phyloP scores from a whole-genome alignment of 2,797 vertebrate genomes.

The Dendrocincla tyrannina region DNA sequence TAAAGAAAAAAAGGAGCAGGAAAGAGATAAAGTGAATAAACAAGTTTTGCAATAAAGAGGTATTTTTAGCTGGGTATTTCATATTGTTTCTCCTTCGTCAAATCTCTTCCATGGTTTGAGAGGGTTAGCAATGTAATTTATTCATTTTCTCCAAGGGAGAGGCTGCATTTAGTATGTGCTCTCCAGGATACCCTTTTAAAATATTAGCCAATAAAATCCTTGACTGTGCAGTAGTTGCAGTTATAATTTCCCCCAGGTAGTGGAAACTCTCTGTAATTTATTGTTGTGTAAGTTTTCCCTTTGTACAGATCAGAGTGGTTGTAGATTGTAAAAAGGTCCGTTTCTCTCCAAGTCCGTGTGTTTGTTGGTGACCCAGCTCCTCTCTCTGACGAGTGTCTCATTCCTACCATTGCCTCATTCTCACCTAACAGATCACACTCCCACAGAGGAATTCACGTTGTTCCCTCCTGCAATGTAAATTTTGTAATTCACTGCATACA shows the following conservation, averaged over 20 bases:
- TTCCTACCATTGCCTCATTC: background rate
- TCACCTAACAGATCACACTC: background rate
- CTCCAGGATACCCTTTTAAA: constrained; percentile 45
- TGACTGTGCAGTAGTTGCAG: constrained; percentile 15
- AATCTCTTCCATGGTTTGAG: background rate
- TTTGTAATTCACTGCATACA: background rate
- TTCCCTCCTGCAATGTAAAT: background rate
- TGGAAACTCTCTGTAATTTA: constrained; percentile 33
- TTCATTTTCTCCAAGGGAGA: constrained; percentile 38
- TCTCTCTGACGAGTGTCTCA: background rate
- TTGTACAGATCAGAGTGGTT: background rate
- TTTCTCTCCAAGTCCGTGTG: background rate
- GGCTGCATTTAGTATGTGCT: constrained; percentile 42
- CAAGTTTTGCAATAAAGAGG: background rate
- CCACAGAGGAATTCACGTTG: background rate
- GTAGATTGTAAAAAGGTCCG: background rate
- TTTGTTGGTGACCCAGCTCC: background rate
- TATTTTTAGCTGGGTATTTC: constrained; percentile 1
- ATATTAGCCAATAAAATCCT: constrained; percentile 64
- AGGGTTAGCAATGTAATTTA: constrained; percentile 22
- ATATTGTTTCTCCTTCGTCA: background rate
- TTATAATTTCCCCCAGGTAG: constrained; percentile 65
- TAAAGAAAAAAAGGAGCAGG: background rate
- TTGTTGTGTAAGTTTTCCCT: background rate
- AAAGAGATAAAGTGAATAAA: background rate